phyloP scores from a whole-genome alignment of 2,888 invertebrate genomes.

The Stenodera caucasica region DNA sequence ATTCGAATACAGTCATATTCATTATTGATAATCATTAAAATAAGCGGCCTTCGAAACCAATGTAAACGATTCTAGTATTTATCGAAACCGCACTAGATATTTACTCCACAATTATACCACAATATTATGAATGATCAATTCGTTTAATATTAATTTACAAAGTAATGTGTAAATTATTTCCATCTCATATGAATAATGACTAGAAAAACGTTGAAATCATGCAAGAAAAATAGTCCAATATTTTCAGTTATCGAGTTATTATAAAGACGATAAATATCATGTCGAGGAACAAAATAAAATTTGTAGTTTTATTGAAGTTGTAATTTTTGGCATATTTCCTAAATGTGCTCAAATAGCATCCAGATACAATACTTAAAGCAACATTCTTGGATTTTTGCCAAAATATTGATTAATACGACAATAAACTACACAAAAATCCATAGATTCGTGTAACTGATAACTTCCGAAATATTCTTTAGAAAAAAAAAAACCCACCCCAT shows the following conservation, averaged over 20 bases:
- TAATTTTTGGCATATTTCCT: constrained; percentile 20
- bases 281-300: not conserved
- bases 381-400: constrained; percentile 22
- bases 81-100: not conserved
- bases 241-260: not conserved
- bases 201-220: not conserved
- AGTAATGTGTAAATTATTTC: not conserved
- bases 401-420: not conserved
- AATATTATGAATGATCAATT: constrained; percentile 1
- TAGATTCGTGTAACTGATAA: no score
- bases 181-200: no score
- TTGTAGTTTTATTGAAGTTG: constrained; percentile 8
- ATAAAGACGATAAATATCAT: not conserved
- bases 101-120: constrained; percentile 1
- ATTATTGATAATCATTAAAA: constrained; percentile 2
- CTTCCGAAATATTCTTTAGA: no score
- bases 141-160: no score
- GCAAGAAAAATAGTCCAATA: not conserved
- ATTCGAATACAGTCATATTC: not conserved
- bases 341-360: constrained; percentile 15
- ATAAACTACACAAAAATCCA: constrained; percentile 1
- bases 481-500: not conserved
- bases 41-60: not conserved
- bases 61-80: not conserved
- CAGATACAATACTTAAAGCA: constrained; percentile 20